Base-by-base conservation (phyloP, 2,113 vertebrate species). In the Sardina pilchardus region DNA sequence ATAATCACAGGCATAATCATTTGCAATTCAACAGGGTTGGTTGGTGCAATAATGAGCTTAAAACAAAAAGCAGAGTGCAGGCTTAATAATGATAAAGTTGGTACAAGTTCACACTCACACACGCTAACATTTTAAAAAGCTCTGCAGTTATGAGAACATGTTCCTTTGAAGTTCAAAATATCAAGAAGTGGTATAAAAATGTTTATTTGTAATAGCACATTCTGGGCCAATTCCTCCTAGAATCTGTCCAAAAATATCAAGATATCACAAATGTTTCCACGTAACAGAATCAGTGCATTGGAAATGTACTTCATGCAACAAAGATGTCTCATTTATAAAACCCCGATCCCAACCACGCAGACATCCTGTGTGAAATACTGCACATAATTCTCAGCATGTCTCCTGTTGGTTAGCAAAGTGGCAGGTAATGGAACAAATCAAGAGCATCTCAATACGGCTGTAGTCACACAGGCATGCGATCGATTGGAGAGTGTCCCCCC, bases 361-460 rank as follows among this genome's bases (percentile, higher is more conserved):
- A 36, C 30, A 78, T 36, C 16, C 30, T 36, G 71, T 78, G 71
- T 36, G 26, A 78, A 78, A 17, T 19, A 36, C 14, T 71, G 63
- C 71, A 36, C 71, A 78, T 75, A 5, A 36, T 78, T 78, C 71
- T 78, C 71, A 17, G 14, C 3, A 14, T 78, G 12, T 78, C 71
- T 34, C 67, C 67, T 36, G 30, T 75, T 75, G 16, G 34, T 36
- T 71, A 8, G 16, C 26, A 10, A 30, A 71, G 63, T 34, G 63
- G n/a, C 71, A 78, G 71, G 30, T 36, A 78, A 36, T 78, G 71
- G 71, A 36, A 34, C 71, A 36, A 78, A 78, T 78, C 34, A 78
- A 78, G 71, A 34, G 34, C 71, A 78, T 78, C 71, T 78, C 71
- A 36, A 39, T 78, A 30, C 8, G 30, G 71, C 12, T 2, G 71